Evolutionary conservation across 2,113 vertebrate genomes (phyloP).

Genomic region (Prionailurus viverrinus): DNA sequence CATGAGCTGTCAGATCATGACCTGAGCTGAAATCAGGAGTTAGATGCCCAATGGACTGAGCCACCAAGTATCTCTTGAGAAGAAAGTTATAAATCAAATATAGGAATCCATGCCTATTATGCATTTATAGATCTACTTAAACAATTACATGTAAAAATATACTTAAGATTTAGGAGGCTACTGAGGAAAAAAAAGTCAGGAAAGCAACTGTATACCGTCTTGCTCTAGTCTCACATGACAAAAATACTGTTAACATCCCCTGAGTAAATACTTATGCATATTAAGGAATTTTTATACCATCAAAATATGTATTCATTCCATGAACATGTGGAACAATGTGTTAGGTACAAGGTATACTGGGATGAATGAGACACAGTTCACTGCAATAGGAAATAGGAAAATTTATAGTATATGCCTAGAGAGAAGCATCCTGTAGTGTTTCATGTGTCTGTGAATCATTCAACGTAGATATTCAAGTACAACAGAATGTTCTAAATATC

Average conservation of each 20-base stretch:
- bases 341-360: not conserved
- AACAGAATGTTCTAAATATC: not conserved
- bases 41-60: no score
- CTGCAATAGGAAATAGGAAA: not conserved
- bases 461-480: not conserved
- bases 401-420: not conserved
- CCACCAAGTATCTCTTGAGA: not conserved
- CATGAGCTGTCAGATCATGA: no score
- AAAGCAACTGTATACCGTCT: conserved; percentile 18
- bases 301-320: not conserved
- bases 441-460: not conserved
- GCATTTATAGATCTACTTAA: not conserved
- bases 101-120: not conserved
- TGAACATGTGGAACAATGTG: not conserved
- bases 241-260: not conserved
- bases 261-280: not conserved
- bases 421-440: not conserved
- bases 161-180: not conserved
- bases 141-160: not conserved
- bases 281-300: conserved; percentile 19
- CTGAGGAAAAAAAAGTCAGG: not conserved
- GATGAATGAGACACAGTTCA: not conserved
- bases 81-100: conserved; percentile 2
- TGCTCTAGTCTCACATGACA: not conserved
- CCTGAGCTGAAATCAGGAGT: no score